Base-by-base conservation (phyloP, 1,140 invertebrate genomes). In the Bombus pascuorum region DNA sequence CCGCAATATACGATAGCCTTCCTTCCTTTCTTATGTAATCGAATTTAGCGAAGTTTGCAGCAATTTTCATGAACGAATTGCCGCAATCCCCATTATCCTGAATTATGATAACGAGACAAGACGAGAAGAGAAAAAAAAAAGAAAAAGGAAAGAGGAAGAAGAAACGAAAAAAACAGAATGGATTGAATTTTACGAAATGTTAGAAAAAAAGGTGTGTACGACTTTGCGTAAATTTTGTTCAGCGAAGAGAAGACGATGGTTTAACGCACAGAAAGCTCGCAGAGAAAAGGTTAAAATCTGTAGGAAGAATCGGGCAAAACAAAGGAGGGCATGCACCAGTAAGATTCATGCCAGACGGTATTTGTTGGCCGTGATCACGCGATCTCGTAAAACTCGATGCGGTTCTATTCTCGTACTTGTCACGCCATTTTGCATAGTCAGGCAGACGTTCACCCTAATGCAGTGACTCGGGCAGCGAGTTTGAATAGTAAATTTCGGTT, bases 381-480 rank as follows among this genome's bases (percentile, higher is more conserved):
- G 93, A 94, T 91, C 91, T 91, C 89, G 91, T 92, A 90, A 94
- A 94, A 94, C 93, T 93, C 93, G 91, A 87, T 87, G 90, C 89
- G 81, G 89, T 91, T 94, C 93, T 94, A 94, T 94, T 94, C 93
- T 93, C 91, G 93, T 94, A 90, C 91, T 93, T 94, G 94, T 94
- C 94, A 94, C 93, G 92, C 93, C 92, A 94, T 93, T 94, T 92
- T 92, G 92, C 93, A 94, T 93, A 92, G 93, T 85, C 92, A 83
- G 90, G 91, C 93, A 93, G 93, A 90, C 94, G 90, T 94, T 94
- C 91, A 90, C 88, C 88, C 88, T 90, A 87, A 90, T 90, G 89
- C 89, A 81, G 86, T 85, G 83, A 90, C 71, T 90, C 88, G 79
- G 44, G 72, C 32, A n/a, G 65, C 83, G 83, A 90, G 87, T 90